Evolutionary conservation across 2,888 invertebrate species (phyloP).

Genomic region (Temnothorax ravouxi): DNA sequence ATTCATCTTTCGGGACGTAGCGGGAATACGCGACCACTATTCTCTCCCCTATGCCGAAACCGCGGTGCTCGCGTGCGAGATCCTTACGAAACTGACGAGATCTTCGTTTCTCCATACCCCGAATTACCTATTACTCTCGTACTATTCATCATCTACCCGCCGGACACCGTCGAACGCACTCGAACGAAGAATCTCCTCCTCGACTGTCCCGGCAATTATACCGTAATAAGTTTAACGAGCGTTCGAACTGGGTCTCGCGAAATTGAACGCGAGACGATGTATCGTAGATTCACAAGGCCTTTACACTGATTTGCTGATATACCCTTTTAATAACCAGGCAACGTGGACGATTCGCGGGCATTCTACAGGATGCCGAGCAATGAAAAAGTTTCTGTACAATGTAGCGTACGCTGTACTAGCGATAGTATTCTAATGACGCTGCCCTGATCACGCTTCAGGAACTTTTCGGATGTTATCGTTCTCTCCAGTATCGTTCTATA

Average conservation of each 20-base stretch:
- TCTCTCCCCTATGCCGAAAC: slow-evolving; percentile 22
- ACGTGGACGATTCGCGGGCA: slow-evolving; percentile 75
- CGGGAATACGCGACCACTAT: neutral
- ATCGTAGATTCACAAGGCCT: slow-evolving; percentile 63
- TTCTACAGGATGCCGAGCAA: slow-evolving; percentile 71
- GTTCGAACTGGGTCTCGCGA: slow-evolving; percentile 48
- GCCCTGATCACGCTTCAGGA: neutral
- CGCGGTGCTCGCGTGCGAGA: slow-evolving; percentile 61
- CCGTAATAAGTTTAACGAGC: slow-evolving; percentile 60
- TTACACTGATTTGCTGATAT: slow-evolving; percentile 68
- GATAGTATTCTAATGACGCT: slow-evolving; percentile 63
- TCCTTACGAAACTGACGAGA: slow-evolving; percentile 60
- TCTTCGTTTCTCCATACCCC: slow-evolving; percentile 24
- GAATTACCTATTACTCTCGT: slow-evolving; percentile 11
- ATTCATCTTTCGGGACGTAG: neutral
- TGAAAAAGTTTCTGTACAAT: slow-evolving; percentile 35
- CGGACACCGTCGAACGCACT: slow-evolving; percentile 37
- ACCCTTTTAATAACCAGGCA: slow-evolving; percentile 71
- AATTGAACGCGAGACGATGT: slow-evolving; percentile 41
- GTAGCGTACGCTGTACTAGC: slow-evolving; percentile 66
- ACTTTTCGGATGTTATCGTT: slow-evolving; percentile 20
- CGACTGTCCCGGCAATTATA: slow-evolving; percentile 47
- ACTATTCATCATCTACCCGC: slow-evolving; percentile 35
- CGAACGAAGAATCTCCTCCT: slow-evolving; percentile 20
- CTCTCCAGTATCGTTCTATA: slow-evolving; percentile 12